Evolutionary conservation across 2,888 invertebrate species (phyloP), one percentile per base, ranked within the genome.

Genomic region (Bedellia somnulentella): DNA sequence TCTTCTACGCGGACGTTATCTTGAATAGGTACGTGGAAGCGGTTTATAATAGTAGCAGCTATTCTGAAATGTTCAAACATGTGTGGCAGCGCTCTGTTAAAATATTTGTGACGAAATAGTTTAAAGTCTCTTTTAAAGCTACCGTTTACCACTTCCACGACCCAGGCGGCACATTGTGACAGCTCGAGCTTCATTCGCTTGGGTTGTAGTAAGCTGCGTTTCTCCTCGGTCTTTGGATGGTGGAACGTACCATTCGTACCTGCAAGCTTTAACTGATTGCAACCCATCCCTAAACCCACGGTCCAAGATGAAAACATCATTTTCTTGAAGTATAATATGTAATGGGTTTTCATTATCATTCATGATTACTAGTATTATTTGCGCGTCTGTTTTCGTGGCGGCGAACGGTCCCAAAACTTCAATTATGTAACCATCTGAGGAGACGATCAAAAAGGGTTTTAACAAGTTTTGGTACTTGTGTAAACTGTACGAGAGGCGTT

Each of bases 11-110:
- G 18, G 5, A 8, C 18, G 8, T 8, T 18, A 18, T 18, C 18
- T 18, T 18, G 5, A 8, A 18, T 8, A 18, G 18, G 18, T 5
- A 18, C 18, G 18, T 27, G 15, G 15, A n/a, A 21, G 5, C 9
- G 6, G 18, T 27, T 32, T 9, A 32, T 27, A 9, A 32, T n/a
- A 4, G 27, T 21, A 13, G 27, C 22, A 10, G 15, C 27, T 8
- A 32, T 32, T 23, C 14, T 27, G 22, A 27, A 27, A 32, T 32
- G 27, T 8, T 9, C 15, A 3, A 32, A 10, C 13, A 23, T 17
- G 8, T 18, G 2, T 6, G 11, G n/a, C n/a, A n/a, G n/a, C n/a
- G n/a, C n/a, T n/a, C n/a, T n/a, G n/a, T n/a, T n/a, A n/a, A n/a
- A n/a, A 27, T 22, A 27, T 12, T 15, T 14, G 8, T 32, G 23